Evolutionary conservation across 1,140 invertebrate genomes (phyloP), one percentile per base, ranked within the genome.

Genomic region (Drosophila mauritiana): DNA sequence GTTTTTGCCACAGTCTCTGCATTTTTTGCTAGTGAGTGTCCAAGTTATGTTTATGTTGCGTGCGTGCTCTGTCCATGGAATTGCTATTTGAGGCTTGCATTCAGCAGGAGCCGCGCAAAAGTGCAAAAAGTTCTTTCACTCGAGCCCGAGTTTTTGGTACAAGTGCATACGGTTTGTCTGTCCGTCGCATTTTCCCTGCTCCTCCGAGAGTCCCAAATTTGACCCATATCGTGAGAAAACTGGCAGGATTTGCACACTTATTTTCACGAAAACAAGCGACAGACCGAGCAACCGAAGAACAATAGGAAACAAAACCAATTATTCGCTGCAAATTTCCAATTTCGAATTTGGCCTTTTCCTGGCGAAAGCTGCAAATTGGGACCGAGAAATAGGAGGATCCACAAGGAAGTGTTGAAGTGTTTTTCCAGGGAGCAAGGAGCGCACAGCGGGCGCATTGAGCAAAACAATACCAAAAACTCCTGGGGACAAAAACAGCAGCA

Each of bases 11-110:
- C 22, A 20, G 51, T 17, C 31, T 57, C 27, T 7, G n/a, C n/a
- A 48, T 31, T 10, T 34, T 34, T 3, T 34, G 49, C 51, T 63
- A 49, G 39, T 51, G 36, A 49, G 39, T 51, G 36, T 45, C 48
- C 34, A 73, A 77, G 62, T 73, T 73, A 73, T 80, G 65, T 80
- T 80, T 83, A 76, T 80, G 65, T 80, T 68, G 51, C 72, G 58
- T 85, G 76, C 73, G 72, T 84, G 77, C 62, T 64, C 55, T 53
- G 76, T 80, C 75, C 80, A 84, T 84, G 81, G 73, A 84, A 84
- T 80, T 85, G 77, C 49, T 40, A 84, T 85, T 84, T 80, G 46
- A 69, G 57, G 65, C 70, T 68, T 49, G 65, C 72, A 70, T 70
- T 80, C 65, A 42, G 59, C 37, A 63, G 72, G 45, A 65, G 49